Evolutionary conservation across 2,113 vertebrate species (phyloP), one percentile per base, ranked within the genome.

Genomic region (Hyperopisus bebe): DNA sequence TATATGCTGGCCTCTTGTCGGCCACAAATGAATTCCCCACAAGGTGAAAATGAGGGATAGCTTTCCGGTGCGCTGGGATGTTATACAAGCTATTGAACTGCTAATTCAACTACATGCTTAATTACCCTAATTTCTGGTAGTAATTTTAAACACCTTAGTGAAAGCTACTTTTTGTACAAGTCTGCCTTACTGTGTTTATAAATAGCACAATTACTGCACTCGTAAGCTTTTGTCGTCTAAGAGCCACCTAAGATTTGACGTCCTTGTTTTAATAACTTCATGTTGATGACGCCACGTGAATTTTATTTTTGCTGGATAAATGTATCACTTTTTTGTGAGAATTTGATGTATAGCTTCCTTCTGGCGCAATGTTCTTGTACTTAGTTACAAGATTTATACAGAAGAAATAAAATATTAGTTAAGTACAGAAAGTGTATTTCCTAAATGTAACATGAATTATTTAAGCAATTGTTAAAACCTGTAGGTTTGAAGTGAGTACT

Each of bases 21-120:
- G 58, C 92, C 80, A 88, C 53, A 91, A 88, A 93, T 88, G 82
- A 92, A 91, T 88, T 88, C 90, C 77, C 93, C 90, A 74, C 91
- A 1, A 89, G 48, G 92, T 91, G 70, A 90, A 90, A 92, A 89
- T 77, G 90, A 24, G 53, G 48, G 91, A 83, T 70, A 10, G 39
- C 1, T 85, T 90, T 85, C 35, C 88, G 48, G 42, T 7, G 15
- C 0, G 4, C 21, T 39, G 89, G 88, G 91, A 51, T 86, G 51
- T 58, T 24, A 39, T 84, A 7, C 87, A 46, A 90, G 85, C 62
- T 51, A 90, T 92, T 92, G 86, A n/a, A 50, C 27, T 55, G 19
- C 70, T 89, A 19, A 83, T 87, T 87, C 39, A 35, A 10, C 90
- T 90, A 35, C 53, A 77, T 90, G 77, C 55, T 90, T 89, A 39